Percentiles rank a stretch among this genome's conserved stretches.
Evolutionary conservation across 2,888 invertebrate species (phyloP).

Genomic region (Standfussiana lucernea): DNA sequence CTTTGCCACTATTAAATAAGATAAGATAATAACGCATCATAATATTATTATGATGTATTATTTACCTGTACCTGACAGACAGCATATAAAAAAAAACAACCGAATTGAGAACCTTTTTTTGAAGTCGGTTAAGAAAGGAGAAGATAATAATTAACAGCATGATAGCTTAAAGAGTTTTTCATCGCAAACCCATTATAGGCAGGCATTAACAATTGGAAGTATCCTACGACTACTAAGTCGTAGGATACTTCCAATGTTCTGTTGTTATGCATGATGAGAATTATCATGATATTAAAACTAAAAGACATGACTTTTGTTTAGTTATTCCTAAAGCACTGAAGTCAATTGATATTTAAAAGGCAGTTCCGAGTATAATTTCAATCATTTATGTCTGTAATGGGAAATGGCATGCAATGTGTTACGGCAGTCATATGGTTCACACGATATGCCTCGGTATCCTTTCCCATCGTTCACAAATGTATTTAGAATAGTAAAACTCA

Average conservation of each 20-base stretch:
- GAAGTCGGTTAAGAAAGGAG: too few relatives aligned
- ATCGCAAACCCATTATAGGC: background rate
- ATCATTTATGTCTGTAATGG: constrained; percentile 12
- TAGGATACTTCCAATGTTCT: background rate
- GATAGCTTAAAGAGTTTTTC: too few relatives aligned
- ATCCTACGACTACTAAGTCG: too few relatives aligned
- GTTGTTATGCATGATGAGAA: background rate
- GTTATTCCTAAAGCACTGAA: background rate
- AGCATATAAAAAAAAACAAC: background rate
- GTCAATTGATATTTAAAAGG: constrained; percentile 16
- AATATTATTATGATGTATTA: background rate
- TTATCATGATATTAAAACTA: background rate
- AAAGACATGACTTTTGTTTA: background rate
- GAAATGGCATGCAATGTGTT: constrained; percentile 17
- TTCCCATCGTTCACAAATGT: background rate
- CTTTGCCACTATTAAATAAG: background rate
- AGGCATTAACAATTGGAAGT: too few relatives aligned
- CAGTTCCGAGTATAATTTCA: constrained; percentile 17
- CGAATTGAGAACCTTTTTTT: too few relatives aligned
- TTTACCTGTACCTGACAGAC: background rate
- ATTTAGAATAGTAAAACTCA: background rate
- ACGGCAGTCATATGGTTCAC: background rate
- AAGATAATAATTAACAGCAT: background rate
- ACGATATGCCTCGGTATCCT: background rate
- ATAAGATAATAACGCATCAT: too few relatives aligned